Evolutionary conservation across 2,888 invertebrate species (phyloP).

Genomic region (Hemaris fuciformis): DNA sequence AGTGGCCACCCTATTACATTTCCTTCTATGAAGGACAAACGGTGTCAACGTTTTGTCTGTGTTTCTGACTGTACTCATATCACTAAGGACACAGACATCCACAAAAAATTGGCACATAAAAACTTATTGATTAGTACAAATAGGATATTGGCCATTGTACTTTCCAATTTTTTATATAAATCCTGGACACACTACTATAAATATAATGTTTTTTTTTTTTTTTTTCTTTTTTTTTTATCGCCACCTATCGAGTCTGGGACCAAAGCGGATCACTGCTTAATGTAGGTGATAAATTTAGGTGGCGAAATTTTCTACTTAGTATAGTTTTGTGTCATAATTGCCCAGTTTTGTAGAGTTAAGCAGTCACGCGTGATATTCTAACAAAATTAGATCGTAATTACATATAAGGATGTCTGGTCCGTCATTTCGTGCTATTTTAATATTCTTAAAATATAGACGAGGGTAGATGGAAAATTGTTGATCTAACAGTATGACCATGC

Average conservation of each 20-base stretch:
- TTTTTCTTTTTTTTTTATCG: background rate
- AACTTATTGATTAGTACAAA: background rate
- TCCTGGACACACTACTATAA: too few relatives aligned
- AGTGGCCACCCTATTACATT: background rate
- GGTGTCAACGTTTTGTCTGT: background rate
- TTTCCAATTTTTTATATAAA: background rate
- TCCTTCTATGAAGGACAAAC: conserved; percentile 3
- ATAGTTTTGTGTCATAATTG: background rate
- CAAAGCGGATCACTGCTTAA: background rate
- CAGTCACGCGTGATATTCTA: too few relatives aligned
- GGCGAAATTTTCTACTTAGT: background rate
- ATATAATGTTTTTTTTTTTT: too few relatives aligned
- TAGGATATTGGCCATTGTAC: background rate
- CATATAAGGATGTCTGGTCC: background rate
- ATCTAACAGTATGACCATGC: too few relatives aligned
- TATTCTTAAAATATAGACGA: background rate
- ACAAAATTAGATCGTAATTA: background rate
- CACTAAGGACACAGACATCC: conserved; percentile 1
- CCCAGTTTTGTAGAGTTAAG: background rate
- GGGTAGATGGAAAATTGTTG: background rate
- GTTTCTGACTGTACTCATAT: background rate
- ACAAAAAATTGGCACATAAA: background rate
- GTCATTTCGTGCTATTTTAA: background rate
- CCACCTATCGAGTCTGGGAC: conserved; percentile 3
- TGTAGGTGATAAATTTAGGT: background rate